Evolutionary conservation across 2,888 invertebrate species (phyloP).

Genomic region (Brachyptera risi): DNA sequence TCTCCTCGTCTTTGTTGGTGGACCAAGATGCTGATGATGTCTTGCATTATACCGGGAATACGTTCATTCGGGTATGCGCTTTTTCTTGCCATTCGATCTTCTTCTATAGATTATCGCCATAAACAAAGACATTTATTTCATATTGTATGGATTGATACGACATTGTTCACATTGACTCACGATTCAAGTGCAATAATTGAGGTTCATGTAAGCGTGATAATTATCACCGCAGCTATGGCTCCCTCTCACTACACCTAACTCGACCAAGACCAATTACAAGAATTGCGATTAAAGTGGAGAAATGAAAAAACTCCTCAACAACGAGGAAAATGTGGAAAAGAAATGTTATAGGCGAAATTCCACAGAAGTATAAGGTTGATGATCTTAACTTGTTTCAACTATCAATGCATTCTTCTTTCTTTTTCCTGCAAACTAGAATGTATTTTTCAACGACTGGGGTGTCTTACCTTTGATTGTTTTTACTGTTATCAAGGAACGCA

Average conservation of each 20-base stretch:
- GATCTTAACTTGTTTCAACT: constrained; percentile 19
- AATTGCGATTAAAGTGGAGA: constrained; percentile 10
- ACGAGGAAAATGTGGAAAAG: constrained; percentile 19
- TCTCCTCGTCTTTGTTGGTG: not conserved
- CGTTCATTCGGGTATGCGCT: constrained; percentile 4
- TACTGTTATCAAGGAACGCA: too few species aligned
- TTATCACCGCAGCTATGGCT: not conserved
- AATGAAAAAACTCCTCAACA: constrained; percentile 10
- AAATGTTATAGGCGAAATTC: constrained; percentile 12
- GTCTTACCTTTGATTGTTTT: too few species aligned
- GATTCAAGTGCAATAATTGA: constrained; percentile 6
- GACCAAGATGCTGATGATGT: not conserved
- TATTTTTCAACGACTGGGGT: not conserved
- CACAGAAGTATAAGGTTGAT: constrained; percentile 21
- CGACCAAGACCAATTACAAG: constrained; percentile 21
- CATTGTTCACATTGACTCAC: constrained; percentile 15
- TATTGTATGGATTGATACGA: not conserved
- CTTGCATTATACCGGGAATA: not conserved
- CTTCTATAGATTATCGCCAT: not conserved
- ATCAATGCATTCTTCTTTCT: constrained; percentile 5
- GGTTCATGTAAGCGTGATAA: constrained; percentile 5
- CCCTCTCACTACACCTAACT: constrained; percentile 15
- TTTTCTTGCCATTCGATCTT: not conserved
- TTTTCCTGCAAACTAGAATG: not conserved
- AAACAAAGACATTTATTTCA: constrained; percentile 19